A percentile compares a stretch with the other conserved stretches of the same genome.
Evolutionary conservation across 2,888 invertebrate species (phyloP).

Genomic region (Leptinotarsa tumamoca): DNA sequence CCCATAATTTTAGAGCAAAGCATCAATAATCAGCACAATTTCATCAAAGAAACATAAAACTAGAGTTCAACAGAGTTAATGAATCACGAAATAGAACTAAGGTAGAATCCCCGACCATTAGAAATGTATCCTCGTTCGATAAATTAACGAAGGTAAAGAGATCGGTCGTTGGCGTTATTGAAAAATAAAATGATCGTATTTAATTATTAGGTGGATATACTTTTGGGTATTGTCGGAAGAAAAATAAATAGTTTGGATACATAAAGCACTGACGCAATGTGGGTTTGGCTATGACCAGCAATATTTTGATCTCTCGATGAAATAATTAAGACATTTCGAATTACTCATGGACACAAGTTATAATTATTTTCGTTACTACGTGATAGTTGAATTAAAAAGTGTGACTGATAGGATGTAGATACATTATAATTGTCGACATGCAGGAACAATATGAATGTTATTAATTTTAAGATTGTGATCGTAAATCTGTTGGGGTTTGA

Average conservation of each 20-base stretch:
- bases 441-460: constrained; percentile 1
- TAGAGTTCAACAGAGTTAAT: constrained; percentile 7
- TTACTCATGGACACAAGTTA: constrained; percentile 5
- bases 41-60: constrained; percentile 10
- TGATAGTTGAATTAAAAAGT: constrained; percentile 18
- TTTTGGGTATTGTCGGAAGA: neutral
- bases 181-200: constrained; percentile 21
- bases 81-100: constrained; percentile 29
- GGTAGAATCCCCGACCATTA: constrained; percentile 25
- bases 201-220: constrained; percentile 19
- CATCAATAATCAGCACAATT: no score
- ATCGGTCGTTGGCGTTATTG: constrained; percentile 21
- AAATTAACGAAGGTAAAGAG: constrained; percentile 24
- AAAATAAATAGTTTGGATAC: constrained; percentile 5
- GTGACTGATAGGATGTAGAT: neutral
- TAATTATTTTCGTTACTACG: constrained; percentile 1
- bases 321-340: constrained; percentile 19
- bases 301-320: constrained; percentile 9
- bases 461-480: neutral
- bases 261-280: neutral
- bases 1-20: neutral
- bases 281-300: constrained; percentile 15
- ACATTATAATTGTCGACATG: neutral
- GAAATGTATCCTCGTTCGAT: constrained; percentile 27
- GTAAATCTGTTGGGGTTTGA: neutral